Percentiles rank a stretch among this genome's conserved stretches.
phyloP scores from a whole-genome alignment of 1,140 invertebrate species.

The Euwallacea fornicatus region DNA sequence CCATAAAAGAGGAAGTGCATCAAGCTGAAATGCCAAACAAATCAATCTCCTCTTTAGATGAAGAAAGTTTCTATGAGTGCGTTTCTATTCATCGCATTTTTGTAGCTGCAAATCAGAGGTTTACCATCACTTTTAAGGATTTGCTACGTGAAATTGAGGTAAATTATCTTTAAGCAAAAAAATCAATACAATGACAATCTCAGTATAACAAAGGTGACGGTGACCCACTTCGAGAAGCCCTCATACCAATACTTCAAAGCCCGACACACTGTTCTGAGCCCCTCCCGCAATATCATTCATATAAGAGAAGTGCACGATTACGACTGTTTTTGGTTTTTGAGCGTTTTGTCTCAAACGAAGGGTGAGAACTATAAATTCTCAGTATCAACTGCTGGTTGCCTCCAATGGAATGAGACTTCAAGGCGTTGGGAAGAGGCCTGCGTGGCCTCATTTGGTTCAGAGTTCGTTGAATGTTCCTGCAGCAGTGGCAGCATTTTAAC shows the following conservation, averaged over 20 bases:
- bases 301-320: slow-evolving; percentile 3
- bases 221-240: slow-evolving; percentile 33
- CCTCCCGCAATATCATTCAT: slow-evolving; percentile 1
- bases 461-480: slow-evolving; percentile 28
- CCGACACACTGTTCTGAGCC: neutral
- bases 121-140: slow-evolving; percentile 32
- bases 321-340: slow-evolving; percentile 36
- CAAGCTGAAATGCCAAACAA: slow-evolving; percentile 11
- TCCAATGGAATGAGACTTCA: slow-evolving; percentile 23
- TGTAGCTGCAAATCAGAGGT: slow-evolving; percentile 20
- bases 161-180: neutral
- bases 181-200: neutral
- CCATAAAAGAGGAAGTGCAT: neutral
- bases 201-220: slow-evolving; percentile 16
- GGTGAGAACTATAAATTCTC: slow-evolving; percentile 8
- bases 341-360: slow-evolving; percentile 23
- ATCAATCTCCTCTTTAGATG: neutral
- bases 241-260: slow-evolving; percentile 19
- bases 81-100: slow-evolving; percentile 35
- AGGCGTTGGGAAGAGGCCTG: slow-evolving; percentile 32
- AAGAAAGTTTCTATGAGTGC: slow-evolving; percentile 19
- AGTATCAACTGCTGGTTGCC: slow-evolving; percentile 29
- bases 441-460: neutral
- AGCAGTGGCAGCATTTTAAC: slow-evolving; percentile 27
- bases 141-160: slow-evolving; percentile 7